Conservation (phyloP, 2,888 invertebrate species). For the Pandemis heparana region DNA sequence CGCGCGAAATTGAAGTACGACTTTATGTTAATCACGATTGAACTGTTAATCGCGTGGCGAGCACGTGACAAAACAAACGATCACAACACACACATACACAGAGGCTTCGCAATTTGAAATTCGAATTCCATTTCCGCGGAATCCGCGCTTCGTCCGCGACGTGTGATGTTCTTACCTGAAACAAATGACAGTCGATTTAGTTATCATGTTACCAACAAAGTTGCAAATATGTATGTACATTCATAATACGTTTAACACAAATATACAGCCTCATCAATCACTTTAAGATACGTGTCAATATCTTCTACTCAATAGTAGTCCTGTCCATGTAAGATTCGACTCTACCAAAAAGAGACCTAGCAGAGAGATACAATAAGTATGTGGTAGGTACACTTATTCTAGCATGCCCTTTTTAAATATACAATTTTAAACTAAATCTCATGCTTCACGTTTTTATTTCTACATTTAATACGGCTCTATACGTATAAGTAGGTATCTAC, state of each 20-base stretch:
- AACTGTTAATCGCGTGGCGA: constrained; percentile 71
- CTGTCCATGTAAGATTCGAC: neutral
- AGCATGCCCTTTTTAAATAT: no score
- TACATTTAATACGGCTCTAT: no score
- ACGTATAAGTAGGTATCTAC: neutral
- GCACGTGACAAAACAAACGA: constrained; percentile 71
- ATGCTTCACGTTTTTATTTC: no score
- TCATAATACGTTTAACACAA: no score
- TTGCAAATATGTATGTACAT: neutral
- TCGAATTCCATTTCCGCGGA: constrained; percentile 59
- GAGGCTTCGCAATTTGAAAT: constrained; percentile 64
- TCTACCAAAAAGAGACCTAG: neutral
- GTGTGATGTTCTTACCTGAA: constrained; percentile 73
- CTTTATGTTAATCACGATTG: constrained; percentile 72
- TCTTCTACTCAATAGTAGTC: no score
- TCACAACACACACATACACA: constrained; percentile 61
- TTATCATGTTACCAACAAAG: constrained; percentile 23
- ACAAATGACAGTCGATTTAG: constrained; percentile 63
- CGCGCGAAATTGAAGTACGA: constrained; percentile 73
- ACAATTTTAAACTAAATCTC: no score
- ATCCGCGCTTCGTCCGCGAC: constrained; percentile 43
- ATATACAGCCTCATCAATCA: no score
- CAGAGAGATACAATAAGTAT: no score
- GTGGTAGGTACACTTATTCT: no score
- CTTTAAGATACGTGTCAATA: no score